Evolutionary conservation across 2,113 vertebrate species (phyloP).

Genomic region (Phalacrocorax pelagicus): DNA sequence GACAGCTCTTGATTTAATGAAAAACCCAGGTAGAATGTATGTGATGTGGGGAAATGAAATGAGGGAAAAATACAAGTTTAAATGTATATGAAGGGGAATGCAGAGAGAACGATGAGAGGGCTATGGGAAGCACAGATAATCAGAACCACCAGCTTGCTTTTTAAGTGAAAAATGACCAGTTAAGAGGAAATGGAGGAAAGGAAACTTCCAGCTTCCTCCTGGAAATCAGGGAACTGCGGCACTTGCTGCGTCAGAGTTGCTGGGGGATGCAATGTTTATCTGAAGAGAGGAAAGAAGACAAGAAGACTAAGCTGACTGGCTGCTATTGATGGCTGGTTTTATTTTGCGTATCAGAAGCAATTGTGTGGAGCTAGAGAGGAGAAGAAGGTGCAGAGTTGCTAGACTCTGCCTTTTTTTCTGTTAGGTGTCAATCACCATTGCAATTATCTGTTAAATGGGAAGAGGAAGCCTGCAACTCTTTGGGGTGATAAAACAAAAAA

Average conservation of each 20-base stretch:
- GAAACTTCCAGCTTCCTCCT: neutral
- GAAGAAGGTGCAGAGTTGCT: neutral
- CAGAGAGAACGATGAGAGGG: neutral
- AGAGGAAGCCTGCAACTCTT: neutral
- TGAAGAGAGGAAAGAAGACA: neutral
- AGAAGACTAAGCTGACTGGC: neutral
- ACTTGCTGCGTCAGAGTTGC: neutral
- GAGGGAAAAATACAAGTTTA: neutral
- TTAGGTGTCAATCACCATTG: neutral
- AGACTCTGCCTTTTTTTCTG: neutral
- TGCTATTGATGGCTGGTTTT: neutral
- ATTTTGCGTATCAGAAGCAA: neutral
- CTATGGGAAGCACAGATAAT: neutral
- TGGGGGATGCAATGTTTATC: neutral
- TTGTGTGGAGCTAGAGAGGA: neutral
- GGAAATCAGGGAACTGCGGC: neutral
- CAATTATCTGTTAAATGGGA: neutral
- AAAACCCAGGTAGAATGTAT: neutral
- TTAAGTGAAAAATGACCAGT: neutral
- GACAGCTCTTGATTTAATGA: neutral
- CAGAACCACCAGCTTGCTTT: neutral
- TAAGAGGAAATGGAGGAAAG: neutral
- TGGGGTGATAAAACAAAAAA: neutral
- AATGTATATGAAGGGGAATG: neutral
- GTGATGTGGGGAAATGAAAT: neutral